Evolutionary conservation across 2,888 invertebrate species (phyloP), one percentile per base, ranked within the genome.

Genomic region (Gari tellinella): DNA sequence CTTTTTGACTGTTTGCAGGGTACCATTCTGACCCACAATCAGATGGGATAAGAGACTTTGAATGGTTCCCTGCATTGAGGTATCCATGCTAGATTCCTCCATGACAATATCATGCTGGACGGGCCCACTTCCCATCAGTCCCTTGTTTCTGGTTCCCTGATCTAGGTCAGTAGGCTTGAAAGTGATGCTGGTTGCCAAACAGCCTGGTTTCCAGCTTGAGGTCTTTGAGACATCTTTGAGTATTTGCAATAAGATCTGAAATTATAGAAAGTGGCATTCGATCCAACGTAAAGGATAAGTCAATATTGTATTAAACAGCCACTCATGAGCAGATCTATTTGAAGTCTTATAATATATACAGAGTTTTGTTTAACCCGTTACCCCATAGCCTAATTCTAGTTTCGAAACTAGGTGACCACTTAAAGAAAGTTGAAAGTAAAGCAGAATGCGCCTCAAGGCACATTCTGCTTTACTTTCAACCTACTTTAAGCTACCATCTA

Each of bases 131-230:
- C 65, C 53, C 68, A 74, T 56, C 23, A 45, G 37, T 12, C 72
- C 65, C 46, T 57, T 63, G 1, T 5, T 17, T 40, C 68, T 67
- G 46, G 19, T 58, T 49, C 60, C 63, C 21, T 49, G 15, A 8
- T 79, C 79, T 46, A 46, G 53, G 8, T 74, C 74, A 1, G 46
- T 15, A n/a, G 78, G 68, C 57, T 62, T 67, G 12, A 55, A 74
- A 5, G 65, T 74, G n/a, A 79, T 79, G 53, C 79, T 79, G 41
- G 74, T 79, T 68, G 74, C 79, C 57, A 83, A 63, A 55, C 81
- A 84, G 15, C 86, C 86, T 25, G 88, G 87, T 55, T 86, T 86
- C 88, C 88, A 88, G 48, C 86, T 87, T 41, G 81, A 79, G 7
- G 77, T 82, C 52, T 80, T 81, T n/a, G 81, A 77, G n/a, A 85